Conservation (phyloP, 2,113 vertebrate genomes). For the human (Homo sapiens) region GRCh38 chr4:156943001-156943500, state of each 20-base stretch:
- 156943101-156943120: not conserved
- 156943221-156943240: not conserved
- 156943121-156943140: no score
- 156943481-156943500: not conserved
- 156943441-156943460: not conserved
- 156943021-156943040: not conserved
- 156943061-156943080: not conserved
- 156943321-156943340: not conserved
- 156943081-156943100: not conserved
- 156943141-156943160: not conserved
- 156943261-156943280: not conserved
- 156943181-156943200: not conserved
- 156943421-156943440: not conserved
- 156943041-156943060: not conserved
- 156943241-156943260: not conserved
- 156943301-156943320: not conserved
- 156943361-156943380: not conserved
- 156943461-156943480: not conserved
- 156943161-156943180: not conserved
- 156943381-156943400: not conserved
- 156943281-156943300: not conserved
- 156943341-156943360: no score
- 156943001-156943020: not conserved
- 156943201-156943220: not conserved
- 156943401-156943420: not conserved